Percentiles rank a stretch among this genome's conserved stretches.
Conservation (phyloP, 1,140 invertebrate species). For the Metopolophium dirhodum region DNA sequence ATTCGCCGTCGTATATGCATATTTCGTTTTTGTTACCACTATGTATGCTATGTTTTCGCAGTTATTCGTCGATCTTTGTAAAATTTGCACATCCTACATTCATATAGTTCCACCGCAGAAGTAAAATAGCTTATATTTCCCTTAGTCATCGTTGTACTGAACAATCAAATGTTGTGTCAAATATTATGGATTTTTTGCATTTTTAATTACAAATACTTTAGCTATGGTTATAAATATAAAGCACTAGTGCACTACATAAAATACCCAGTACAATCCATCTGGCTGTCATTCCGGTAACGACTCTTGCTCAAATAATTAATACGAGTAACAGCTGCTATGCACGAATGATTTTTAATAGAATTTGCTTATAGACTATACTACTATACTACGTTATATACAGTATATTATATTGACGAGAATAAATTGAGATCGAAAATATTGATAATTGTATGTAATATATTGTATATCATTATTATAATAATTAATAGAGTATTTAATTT, state of each 20-base stretch:
- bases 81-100: constrained; percentile 12
- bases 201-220: constrained; percentile 22
- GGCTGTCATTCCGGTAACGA: background rate
- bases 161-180: background rate
- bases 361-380: background rate
- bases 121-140: background rate
- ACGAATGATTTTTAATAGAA: background rate
- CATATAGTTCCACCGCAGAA: background rate
- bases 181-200: background rate
- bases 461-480: background rate
- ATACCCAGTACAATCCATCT: background rate
- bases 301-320: background rate
- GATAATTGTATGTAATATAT: background rate
- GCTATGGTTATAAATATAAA: background rate
- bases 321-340: background rate
- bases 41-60: background rate
- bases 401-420: background rate
- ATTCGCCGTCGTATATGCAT: background rate
- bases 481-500: background rate
- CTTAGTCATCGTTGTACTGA: constrained; percentile 8
- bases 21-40: background rate
- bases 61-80: background rate
- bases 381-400: background rate
- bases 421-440: background rate
- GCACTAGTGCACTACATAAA: background rate